A percentile compares a stretch with the other conserved stretches of the same genome.
phyloP scores from a whole-genome alignment of 2,113 vertebrate genomes.

The Mesitornis unicolor region DNA sequence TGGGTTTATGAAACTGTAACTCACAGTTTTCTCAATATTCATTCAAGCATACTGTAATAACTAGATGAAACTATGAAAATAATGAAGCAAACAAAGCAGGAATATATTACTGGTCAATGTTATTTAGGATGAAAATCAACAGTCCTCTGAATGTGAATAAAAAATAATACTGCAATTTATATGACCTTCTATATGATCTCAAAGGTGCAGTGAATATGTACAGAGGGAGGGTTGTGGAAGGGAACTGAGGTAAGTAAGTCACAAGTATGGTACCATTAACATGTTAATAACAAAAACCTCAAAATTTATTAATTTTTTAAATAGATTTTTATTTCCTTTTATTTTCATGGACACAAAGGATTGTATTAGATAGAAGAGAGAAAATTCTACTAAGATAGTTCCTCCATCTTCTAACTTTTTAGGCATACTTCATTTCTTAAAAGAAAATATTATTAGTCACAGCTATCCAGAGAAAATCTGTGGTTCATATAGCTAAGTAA shows the following conservation, averaged over 20 bases:
- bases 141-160: background rate
- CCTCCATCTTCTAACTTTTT: background rate
- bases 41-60: background rate
- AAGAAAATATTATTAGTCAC: background rate
- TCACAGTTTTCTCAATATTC: background rate
- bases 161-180: background rate
- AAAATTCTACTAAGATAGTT: background rate
- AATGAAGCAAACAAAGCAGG: background rate
- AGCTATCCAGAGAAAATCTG: background rate
- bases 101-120: background rate
- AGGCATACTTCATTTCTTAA: background rate
- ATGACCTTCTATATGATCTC: background rate
- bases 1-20: background rate
- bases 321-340: background rate
- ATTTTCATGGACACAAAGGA: background rate
- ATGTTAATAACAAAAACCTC: background rate
- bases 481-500: background rate
- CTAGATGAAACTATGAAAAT: background rate
- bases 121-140: background rate
- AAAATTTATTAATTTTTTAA: background rate
- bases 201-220: background rate
- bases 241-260: background rate
- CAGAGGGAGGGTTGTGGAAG: background rate
- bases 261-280: background rate
- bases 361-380: background rate